Base-by-base conservation (phyloP, 2,113 vertebrate species). In the Dendrocopos noguchii region DNA sequence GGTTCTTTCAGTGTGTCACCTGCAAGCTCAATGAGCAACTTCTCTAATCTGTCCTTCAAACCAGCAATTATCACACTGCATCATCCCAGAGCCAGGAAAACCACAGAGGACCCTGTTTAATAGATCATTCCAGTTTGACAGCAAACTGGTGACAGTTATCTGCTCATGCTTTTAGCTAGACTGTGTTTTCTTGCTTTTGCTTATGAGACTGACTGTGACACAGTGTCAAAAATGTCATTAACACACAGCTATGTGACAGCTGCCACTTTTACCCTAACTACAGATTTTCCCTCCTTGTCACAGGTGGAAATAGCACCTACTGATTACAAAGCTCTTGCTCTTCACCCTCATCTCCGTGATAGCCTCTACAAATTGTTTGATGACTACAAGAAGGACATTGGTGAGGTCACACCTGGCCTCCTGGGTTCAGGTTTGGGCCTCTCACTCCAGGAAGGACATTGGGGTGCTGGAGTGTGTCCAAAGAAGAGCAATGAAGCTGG, bases 181-280 rank as follows among this genome's bases (percentile, higher is more conserved):
- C 42, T 64, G 59, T 33, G 46, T 86, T 80, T 86, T 31, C 57
- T 67, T 61, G 19, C 55, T 9, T 78, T 29, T 89, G 59, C 63
- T 80, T 29, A 33, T 28, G 73, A 67, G 80, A 31, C 56, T 75
- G 15, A 31, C 70, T 2, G 12, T 50, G 86, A n/a, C 44, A 25
- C 0, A 0, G 19, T 57, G 67, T 55, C 75, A 85, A 80, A 73
- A 90, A 34, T 60, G 80, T 80, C 19, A 70, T 77, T 59, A 52
- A 66, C 33, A 50, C 52, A 64, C 39, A 91, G 79, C 28, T 71
- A 11, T 64, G 72, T 91, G 93, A 90, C 93, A 95, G 88, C 79
- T 88, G 77, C 79, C 79, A 87, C 82, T 91, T 95, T 46, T 28
- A 59, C 56, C 29, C 57, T 52, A 65, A 57, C 46, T 78, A 25